Evolutionary conservation across 2,113 vertebrate genomes (phyloP), one percentile per base, ranked within the genome.

Genomic region (Crotalus tigris): DNA sequence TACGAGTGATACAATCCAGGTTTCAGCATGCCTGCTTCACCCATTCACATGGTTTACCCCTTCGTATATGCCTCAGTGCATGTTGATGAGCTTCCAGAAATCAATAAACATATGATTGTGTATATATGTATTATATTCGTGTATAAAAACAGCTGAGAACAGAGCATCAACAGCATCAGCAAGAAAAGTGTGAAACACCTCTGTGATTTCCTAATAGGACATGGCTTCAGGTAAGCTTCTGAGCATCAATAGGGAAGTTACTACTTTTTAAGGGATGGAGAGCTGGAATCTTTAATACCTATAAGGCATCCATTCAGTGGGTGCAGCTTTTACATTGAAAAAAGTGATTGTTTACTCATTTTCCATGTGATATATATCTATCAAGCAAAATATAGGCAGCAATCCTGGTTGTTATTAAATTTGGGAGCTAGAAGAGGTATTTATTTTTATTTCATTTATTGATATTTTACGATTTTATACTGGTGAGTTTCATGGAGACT

Each of bases 161-260:
- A 21, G 6, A n/a, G 59, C 93, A 51, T 51, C 49, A 51, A 51
- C 49, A 95, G 39, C 90, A 61, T 39, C 11, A 69, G 88, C 54
- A 96, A 29, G 93, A 90, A 91, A 92, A 55, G 33, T 91, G n/a
- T 54, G 93, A 55, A 96, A 92, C 93, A 93, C 33, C 89, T 91
- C 93, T 92, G 44, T 90, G 94, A 90, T 89, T 44, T 90, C 24
- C 7, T 85, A 0, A 24, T 61, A 92, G 92, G 75, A 88, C 93
- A 97, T 97, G 97, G 93, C 94, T 96, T 88, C 96, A 97, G 97
- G 97, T 97, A 97, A 19, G 92, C 91, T 64, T 90, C 49, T 93
- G 92, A 53, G 58, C 93, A 91, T 64, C 53, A 86, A 23, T 46
- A 39, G 29, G 59, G 15, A 44, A 3, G 85, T 24, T 29, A 46